Conservation (phyloP, 1,140 invertebrate genomes). For the Aphelenchoides fujianensis region DNA sequence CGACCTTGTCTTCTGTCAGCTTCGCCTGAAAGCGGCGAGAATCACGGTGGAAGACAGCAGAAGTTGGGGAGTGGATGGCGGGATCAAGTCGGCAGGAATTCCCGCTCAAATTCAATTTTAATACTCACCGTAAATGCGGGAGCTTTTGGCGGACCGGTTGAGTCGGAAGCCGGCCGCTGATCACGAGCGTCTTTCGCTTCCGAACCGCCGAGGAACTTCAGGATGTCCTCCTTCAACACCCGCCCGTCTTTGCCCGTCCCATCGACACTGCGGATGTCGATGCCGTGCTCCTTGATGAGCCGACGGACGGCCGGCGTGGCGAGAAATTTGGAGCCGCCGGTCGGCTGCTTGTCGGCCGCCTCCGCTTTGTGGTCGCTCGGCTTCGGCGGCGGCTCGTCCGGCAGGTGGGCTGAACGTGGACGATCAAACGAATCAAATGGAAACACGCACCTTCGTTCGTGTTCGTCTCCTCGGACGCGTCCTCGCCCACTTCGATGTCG, state of each 20-base stretch:
- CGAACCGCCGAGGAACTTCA: constrained; percentile 70
- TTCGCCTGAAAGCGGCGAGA: constrained; percentile 16
- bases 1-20: constrained; percentile 58
- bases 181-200: not conserved
- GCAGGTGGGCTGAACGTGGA: constrained; percentile 10
- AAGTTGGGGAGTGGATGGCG: too few relatives aligned
- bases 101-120: too few relatives aligned
- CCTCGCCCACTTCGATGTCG: constrained; percentile 74
- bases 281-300: constrained; percentile 83
- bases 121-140: too few relatives aligned
- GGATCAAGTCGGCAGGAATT: too few relatives aligned
- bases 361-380: not conserved
- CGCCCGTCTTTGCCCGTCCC: constrained; percentile 85
- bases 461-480: constrained; percentile 24
- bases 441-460: constrained; percentile 18
- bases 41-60: not conserved
- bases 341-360: constrained; percentile 59
- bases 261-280: constrained; percentile 73
- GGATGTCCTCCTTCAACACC: constrained; percentile 90
- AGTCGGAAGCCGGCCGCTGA: not conserved
- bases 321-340: constrained; percentile 69
- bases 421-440: constrained; percentile 14
- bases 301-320: constrained; percentile 89
- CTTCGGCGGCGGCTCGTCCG: too few relatives aligned
- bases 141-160: too few relatives aligned